These are phyloP conservation scores for Steatornis caripensis DNA, from an alignment of 2,113 vertebrate genomes.

Conservation along the genomic window DNA sequence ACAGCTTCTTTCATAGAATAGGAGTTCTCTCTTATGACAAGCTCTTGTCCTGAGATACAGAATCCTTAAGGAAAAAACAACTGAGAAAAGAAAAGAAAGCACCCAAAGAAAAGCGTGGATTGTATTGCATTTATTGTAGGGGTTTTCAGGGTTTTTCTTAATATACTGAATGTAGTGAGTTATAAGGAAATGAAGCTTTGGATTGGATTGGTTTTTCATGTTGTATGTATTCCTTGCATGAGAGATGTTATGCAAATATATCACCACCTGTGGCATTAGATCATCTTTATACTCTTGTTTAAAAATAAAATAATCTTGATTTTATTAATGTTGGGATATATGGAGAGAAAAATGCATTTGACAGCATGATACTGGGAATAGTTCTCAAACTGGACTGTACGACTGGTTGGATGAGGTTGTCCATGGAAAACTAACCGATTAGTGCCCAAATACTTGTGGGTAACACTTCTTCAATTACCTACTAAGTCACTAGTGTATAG, in stretches of 20 bases:
- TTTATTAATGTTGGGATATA: background rate
- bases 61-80: background rate
- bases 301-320: background rate
- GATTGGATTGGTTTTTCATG: background rate
- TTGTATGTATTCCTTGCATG: background rate
- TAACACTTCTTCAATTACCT: background rate
- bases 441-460: too few relatives aligned
- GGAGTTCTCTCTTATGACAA: background rate
- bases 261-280: background rate
- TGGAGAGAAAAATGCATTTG: background rate
- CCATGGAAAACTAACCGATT: background rate
- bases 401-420: background rate
- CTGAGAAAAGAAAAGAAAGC: background rate
- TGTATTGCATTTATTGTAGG: background rate
- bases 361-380: background rate
- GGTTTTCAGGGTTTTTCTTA: background rate
- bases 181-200: background rate
- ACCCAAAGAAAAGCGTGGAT: background rate
- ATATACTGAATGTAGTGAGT: background rate
- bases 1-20: background rate
- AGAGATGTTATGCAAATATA: background rate
- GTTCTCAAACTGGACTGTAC: background rate
- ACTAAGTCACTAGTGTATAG: fast-evolving
- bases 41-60: background rate
- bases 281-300: background rate